Percentiles rank a stretch among this genome's conserved stretches.
Conservation (phyloP, 2,888 invertebrate species). For the Trichopria drosophilae region DNA sequence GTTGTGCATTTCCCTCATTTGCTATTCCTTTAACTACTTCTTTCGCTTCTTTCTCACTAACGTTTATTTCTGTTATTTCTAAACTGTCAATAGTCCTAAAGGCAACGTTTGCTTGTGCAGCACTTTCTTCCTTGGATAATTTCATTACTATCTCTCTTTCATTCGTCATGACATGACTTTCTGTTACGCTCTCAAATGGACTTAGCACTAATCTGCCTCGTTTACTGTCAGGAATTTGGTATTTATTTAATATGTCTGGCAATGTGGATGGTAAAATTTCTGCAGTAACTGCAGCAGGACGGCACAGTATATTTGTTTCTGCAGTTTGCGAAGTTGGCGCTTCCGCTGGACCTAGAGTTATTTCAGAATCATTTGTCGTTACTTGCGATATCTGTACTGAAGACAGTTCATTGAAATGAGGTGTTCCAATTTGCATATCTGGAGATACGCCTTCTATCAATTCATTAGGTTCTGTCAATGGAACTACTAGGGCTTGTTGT, state of each 20-base stretch:
- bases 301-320: constrained; percentile 39
- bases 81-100: constrained; percentile 53
- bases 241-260: constrained; percentile 2
- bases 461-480: constrained; percentile 32
- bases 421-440: constrained; percentile 34
- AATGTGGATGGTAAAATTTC: background rate
- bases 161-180: constrained; percentile 47
- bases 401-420: constrained; percentile 37
- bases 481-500: constrained; percentile 39
- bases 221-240: constrained; percentile 42
- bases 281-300: background rate
- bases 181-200: constrained; percentile 56
- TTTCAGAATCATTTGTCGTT: constrained; percentile 54
- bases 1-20: constrained; percentile 58
- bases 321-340: constrained; percentile 49
- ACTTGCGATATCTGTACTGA: constrained; percentile 48
- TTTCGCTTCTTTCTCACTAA: constrained; percentile 52
- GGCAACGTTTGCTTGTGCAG: constrained; percentile 45
- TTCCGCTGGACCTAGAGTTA: constrained; percentile 43
- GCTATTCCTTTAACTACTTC: constrained; percentile 57
- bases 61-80: constrained; percentile 55
- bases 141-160: constrained; percentile 46
- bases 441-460: constrained; percentile 30
- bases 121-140: constrained; percentile 34
- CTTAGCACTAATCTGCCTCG: constrained; percentile 54